Evolutionary conservation across 2,888 invertebrate species (phyloP).

Genomic region (Lypha dubia): DNA sequence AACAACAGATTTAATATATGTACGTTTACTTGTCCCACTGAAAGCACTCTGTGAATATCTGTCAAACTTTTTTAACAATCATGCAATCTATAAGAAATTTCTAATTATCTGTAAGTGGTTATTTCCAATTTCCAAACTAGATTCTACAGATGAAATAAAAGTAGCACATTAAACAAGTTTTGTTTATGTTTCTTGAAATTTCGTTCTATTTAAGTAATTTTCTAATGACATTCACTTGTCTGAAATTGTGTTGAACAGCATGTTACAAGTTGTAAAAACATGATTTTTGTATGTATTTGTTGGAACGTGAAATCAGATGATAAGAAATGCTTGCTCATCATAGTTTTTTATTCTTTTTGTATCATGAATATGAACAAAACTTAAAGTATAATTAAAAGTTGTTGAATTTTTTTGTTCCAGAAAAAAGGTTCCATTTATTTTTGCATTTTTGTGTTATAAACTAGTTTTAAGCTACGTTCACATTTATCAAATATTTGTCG

Average conservation of each 20-base stretch:
- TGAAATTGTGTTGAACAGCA: slow-evolving; percentile 31
- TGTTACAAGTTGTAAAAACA: slow-evolving; percentile 40
- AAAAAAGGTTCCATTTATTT: not conserved
- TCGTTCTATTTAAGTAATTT: slow-evolving; percentile 35
- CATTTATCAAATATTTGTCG: too few relatives aligned
- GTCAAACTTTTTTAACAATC: too few relatives aligned
- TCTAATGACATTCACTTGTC: slow-evolving; percentile 59
- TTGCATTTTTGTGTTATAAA: not conserved
- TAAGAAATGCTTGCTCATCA: not conserved
- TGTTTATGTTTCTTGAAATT: not conserved
- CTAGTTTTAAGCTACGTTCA: too few relatives aligned
- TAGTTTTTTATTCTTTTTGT: not conserved
- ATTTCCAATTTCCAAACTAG: not conserved
- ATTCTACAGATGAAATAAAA: not conserved
- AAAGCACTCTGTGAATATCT: too few relatives aligned
- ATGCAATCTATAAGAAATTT: not conserved
- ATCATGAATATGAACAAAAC: not conserved
- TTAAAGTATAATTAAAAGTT: not conserved
- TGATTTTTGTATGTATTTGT: not conserved
- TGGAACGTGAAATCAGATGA: not conserved
- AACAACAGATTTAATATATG: too few relatives aligned
- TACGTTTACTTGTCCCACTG: too few relatives aligned
- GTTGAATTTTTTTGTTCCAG: not conserved
- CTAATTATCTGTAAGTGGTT: not conserved
- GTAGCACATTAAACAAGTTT: not conserved